phyloP scores from a whole-genome alignment of 2,113 vertebrate genomes.

The Thalassoma bifasciatum region DNA sequence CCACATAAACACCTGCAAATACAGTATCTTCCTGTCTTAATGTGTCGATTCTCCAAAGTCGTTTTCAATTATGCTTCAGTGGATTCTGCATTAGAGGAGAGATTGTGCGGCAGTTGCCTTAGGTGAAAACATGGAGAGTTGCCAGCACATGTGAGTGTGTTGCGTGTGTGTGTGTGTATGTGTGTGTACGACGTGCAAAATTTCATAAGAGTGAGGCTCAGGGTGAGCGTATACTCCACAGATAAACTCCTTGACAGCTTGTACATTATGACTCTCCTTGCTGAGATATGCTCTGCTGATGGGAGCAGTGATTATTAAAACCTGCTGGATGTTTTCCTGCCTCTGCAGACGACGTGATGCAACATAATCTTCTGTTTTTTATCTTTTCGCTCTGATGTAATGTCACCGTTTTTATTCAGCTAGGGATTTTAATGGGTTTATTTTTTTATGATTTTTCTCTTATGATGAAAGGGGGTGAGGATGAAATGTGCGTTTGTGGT shows the following conservation, averaged over 20 bases:
- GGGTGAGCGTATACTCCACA: slow-evolving; percentile 47
- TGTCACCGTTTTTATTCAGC: background rate
- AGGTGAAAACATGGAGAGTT: slow-evolving; percentile 37
- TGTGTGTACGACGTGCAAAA: slow-evolving; percentile 13
- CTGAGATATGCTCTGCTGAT: slow-evolving; percentile 73
- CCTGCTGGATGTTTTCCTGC: slow-evolving; percentile 46
- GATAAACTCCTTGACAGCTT: slow-evolving; percentile 74
- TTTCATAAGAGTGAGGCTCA: slow-evolving; percentile 14
- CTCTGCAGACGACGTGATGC: slow-evolving; percentile 35
- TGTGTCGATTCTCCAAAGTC: slow-evolving; percentile 77
- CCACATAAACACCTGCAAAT: slow-evolving; percentile 70
- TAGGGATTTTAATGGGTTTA: slow-evolving; percentile 29
- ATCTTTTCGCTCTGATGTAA: background rate
- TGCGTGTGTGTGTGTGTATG: slow-evolving; percentile 1
- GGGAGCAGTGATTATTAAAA: slow-evolving; percentile 72
- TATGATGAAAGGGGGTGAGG: background rate
- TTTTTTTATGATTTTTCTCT: slow-evolving; percentile 31
- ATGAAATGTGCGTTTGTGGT: too few species aligned
- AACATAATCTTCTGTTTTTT: slow-evolving; percentile 20
- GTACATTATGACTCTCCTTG: slow-evolving; percentile 51
- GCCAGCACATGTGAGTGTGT: slow-evolving; percentile 4
- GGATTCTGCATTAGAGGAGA: slow-evolving; percentile 63
- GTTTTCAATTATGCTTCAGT: slow-evolving; percentile 81
- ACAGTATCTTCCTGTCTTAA: slow-evolving; percentile 59
- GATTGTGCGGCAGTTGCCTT: slow-evolving; percentile 46